Evolutionary conservation across 2,113 vertebrate genomes (phyloP), one percentile per base, ranked within the genome.

Genomic region (Thunnus thynnus): DNA sequence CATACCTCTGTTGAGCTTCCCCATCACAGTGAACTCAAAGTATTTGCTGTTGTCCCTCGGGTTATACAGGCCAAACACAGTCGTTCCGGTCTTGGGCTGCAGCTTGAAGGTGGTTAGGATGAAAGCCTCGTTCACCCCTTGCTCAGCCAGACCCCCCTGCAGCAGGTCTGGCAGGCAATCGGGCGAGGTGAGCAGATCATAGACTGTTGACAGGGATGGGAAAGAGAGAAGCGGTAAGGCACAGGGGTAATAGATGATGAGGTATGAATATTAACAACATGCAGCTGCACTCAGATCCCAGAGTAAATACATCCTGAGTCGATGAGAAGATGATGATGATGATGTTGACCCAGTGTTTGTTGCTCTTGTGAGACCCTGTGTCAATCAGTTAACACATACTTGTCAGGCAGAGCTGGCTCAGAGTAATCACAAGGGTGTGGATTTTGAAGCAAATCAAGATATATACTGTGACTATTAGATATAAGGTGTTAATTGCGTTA

Each of bases 11-110:
- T 97, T 98, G 89, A 99, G 93, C 66, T 96, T 96, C 66, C 97
- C 98, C 95, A 99, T 96, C 58, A 99, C 96, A 0, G 95, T 96
- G 90, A 99, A 98, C 89, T 99, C 98, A 93, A 99, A 98, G 93
- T 98, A 97, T 78, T 97, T 99, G 94, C 93, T 98, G 93, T 96
- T 97, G 92, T 99, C 97, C 74, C 87, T 83, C 4, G 97, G 95
- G 3, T 97, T 97, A 91, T 97, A 97, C 36, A 99, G 93, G 63
- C 96, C 94, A 30, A 99, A 99, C 83, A 99, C 56, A 2, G 95
- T 95, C 85, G 95, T 95, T 61, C 97, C 96, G 41, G 96, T 96
- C 91, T 96, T 97, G 0, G 96, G 95, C 84, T 98, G 98, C 76
- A 99, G 86, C 90, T 95, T 97, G 92, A 99, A 97, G 18, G 97